Evolutionary conservation across 2,888 invertebrate genomes (phyloP).

Genomic region (Athetis lepigone): DNA sequence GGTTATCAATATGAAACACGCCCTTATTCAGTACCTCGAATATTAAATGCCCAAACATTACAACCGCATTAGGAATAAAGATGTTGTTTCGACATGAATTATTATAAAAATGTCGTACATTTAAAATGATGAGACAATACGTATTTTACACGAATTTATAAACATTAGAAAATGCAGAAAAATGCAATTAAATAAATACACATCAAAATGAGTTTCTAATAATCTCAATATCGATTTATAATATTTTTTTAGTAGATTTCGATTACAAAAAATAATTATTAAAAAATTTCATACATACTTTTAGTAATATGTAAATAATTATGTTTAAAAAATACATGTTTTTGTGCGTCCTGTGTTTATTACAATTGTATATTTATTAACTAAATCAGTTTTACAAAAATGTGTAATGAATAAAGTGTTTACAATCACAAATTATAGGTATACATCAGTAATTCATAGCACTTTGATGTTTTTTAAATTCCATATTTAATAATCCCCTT

Average conservation of each 20-base stretch:
- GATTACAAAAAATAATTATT: conserved; percentile 45
- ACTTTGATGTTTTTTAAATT: conserved; percentile 29
- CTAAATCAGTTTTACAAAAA: conserved; percentile 53
- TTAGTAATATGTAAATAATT: conserved; percentile 43
- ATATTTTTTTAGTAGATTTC: conserved; percentile 50
- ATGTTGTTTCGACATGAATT: conserved; percentile 28
- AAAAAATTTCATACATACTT: conserved; percentile 32
- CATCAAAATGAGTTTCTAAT: conserved; percentile 67
- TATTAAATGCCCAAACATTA: too few species aligned
- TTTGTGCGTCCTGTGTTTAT: conserved; percentile 47
- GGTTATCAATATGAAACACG: too few species aligned
- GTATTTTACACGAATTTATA: conserved; percentile 37
- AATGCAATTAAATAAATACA: conserved; percentile 61
- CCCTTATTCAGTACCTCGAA: too few species aligned
- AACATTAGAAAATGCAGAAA: conserved; percentile 53
- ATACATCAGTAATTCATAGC: conserved; percentile 29
- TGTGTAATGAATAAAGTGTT: conserved; percentile 28
- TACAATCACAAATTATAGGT: conserved; percentile 46
- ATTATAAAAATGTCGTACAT: conserved; percentile 55
- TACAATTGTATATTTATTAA: conserved; percentile 31
- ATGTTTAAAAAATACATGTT: conserved; percentile 39
- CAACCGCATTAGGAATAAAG: conserved; percentile 23
- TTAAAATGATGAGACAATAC: conserved; percentile 51
- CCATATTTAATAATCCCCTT: too few species aligned
- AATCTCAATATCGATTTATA: conserved; percentile 64